Conservation (phyloP, 1,140 invertebrate genomes). For the Acromyrmex heyeri region DNA sequence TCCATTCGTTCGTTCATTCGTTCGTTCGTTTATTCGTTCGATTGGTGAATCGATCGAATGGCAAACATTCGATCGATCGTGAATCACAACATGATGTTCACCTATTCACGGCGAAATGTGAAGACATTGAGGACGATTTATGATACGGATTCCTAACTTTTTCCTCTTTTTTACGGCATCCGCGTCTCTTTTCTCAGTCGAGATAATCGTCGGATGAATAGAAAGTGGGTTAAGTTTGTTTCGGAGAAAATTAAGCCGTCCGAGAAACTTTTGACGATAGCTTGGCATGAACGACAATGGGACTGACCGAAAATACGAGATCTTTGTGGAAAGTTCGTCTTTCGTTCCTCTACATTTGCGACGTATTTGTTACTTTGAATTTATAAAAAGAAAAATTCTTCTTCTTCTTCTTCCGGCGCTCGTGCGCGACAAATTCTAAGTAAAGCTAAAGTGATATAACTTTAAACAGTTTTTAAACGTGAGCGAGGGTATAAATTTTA, state of each 20-base stretch:
- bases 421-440: background rate
- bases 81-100: conserved; percentile 8
- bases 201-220: conserved; percentile 55
- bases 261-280: conserved; percentile 44
- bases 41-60: conserved; percentile 10
- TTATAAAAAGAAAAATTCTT: conserved; percentile 19
- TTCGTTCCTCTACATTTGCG: background rate
- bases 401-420: too few relatives aligned
- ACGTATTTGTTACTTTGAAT: background rate
- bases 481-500: background rate
- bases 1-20: conserved; percentile 35
- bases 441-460: conserved; percentile 9
- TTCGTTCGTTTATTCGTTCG: conserved; percentile 13
- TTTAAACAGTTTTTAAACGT: background rate
- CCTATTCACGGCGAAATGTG: background rate
- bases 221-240: conserved; percentile 62
- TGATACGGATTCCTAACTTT: background rate
- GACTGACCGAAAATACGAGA: background rate
- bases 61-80: conserved; percentile 38
- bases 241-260: conserved; percentile 54
- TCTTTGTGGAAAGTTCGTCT: conserved; percentile 7
- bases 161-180: conserved; percentile 13
- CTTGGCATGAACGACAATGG: conserved; percentile 1
- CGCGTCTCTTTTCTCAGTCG: background rate
- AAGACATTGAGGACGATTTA: conserved; percentile 36